A percentile compares a stretch with the other conserved stretches of the same genome.
These are phyloP conservation scores for Drosophila orosa DNA, from an alignment of 1,140 invertebrate species.

Conservation along the genomic window DNA sequence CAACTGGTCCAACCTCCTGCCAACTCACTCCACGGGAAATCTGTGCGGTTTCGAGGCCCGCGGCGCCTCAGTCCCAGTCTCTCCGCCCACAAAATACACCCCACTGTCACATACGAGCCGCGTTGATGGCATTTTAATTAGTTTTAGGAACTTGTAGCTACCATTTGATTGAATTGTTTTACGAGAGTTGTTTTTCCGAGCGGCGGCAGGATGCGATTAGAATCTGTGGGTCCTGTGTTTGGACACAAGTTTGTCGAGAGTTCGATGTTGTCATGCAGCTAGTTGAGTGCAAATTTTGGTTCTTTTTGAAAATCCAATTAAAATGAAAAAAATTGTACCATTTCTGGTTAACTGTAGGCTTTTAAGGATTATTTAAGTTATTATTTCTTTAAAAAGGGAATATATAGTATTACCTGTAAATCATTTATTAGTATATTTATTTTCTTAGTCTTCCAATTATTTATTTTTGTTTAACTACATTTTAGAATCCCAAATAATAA, in stretches of 20 bases:
- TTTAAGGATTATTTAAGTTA: background rate
- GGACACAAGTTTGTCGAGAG: slow-evolving; percentile 5
- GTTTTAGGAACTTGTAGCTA: slow-evolving; percentile 79
- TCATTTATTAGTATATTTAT: too few relatives aligned
- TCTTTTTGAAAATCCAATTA: background rate
- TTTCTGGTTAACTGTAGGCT: accelerated
- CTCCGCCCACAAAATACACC: slow-evolving; percentile 7
- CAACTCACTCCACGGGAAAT: slow-evolving; percentile 14
- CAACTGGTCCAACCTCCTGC: slow-evolving; percentile 46
- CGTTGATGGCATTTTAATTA: slow-evolving; percentile 82
- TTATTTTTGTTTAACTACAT: too few relatives aligned
- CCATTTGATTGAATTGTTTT: slow-evolving; percentile 79
- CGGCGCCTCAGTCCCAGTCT: slow-evolving; percentile 36
- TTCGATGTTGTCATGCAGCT: slow-evolving; percentile 10
- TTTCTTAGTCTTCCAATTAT: too few relatives aligned
- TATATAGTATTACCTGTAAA: background rate
- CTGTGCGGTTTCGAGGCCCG: slow-evolving; percentile 45
- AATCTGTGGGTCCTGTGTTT: slow-evolving; percentile 17
- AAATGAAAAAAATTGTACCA: too few relatives aligned
- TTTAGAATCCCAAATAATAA: too few relatives aligned
- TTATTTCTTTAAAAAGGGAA: background rate
- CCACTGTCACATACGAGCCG: slow-evolving; percentile 39
- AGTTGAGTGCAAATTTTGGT: slow-evolving; percentile 22
- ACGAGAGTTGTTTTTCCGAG: slow-evolving; percentile 29
- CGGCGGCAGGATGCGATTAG: background rate